Evolutionary conservation across 2,888 invertebrate genomes (phyloP).

Genomic region (Drosophila rellima): DNA sequence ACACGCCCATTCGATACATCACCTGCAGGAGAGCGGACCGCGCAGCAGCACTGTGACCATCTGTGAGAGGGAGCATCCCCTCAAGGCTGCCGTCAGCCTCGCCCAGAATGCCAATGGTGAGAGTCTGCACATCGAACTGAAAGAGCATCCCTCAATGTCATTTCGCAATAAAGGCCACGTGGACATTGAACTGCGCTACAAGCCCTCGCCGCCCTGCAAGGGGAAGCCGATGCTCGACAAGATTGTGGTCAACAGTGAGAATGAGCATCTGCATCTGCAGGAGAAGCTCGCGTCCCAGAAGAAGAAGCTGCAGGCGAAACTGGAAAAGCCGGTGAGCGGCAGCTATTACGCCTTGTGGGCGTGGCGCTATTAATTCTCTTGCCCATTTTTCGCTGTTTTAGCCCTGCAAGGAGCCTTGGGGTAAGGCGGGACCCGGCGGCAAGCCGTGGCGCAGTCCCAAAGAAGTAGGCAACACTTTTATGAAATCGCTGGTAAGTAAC

Average conservation of each 20-base stretch:
- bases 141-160: constrained; percentile 89
- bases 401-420: constrained; percentile 83
- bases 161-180: constrained; percentile 88
- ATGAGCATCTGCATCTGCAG: constrained; percentile 67
- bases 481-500: constrained; percentile 90
- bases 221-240: constrained; percentile 88
- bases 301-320: constrained; percentile 71
- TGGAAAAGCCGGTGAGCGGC: constrained; percentile 83
- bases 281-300: constrained; percentile 59
- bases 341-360: constrained; percentile 43
- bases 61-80: constrained; percentile 79
- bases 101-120: constrained; percentile 79
- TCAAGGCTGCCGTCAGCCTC: constrained; percentile 60
- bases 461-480: constrained; percentile 90
- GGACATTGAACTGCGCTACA: constrained; percentile 90
- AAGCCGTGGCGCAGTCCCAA: constrained; percentile 91
- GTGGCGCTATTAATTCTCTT: constrained; percentile 47
- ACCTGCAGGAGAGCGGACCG: constrained; percentile 74
- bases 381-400: constrained; percentile 31
- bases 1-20: constrained; percentile 71
- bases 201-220: constrained; percentile 86
- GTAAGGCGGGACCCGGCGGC: constrained; percentile 87
- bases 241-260: constrained; percentile 82
- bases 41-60: constrained; percentile 77
- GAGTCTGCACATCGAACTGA: constrained; percentile 84